Percentiles rank a stretch among this genome's conserved stretches.
These are phyloP conservation scores for Cassiopea andromeda DNA, from an alignment of 30 jellyfish, hydroid and myxozoan genomes.

Conservation along the genomic window DNA sequence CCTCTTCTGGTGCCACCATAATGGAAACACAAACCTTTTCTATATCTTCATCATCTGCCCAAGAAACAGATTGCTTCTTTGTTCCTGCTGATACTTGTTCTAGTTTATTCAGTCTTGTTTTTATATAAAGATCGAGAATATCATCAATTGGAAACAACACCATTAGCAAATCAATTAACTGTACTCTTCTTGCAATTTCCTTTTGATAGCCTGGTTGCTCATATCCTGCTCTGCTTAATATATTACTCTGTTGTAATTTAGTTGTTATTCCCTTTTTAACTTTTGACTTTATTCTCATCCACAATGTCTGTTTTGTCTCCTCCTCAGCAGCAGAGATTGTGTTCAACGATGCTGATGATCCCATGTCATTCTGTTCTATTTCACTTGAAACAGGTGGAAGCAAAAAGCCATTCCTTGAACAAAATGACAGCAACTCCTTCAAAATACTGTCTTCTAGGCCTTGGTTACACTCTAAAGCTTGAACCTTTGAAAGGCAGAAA, in stretches of 20 bases:
- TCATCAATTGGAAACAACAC: slow-evolving; percentile 45
- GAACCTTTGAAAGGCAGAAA: slow-evolving; percentile 46
- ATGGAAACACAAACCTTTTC: slow-evolving; percentile 13
- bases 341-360: slow-evolving; percentile 62
- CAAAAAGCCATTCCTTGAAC: slow-evolving; percentile 70
- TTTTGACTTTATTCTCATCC: slow-evolving; percentile 47
- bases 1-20: not conserved
- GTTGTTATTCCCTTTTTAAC: slow-evolving; percentile 44
- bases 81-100: slow-evolving; percentile 24
- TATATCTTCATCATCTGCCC: slow-evolving; percentile 72
- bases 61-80: slow-evolving; percentile 65
- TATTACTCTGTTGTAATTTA: slow-evolving; percentile 38
- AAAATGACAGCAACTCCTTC: slow-evolving; percentile 65
- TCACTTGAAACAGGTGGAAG: slow-evolving; percentile 72
- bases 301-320: slow-evolving; percentile 38
- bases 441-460: slow-evolving; percentile 82
- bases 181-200: slow-evolving; percentile 53
- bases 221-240: slow-evolving; percentile 12
- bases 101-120: slow-evolving; percentile 32
- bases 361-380: slow-evolving; percentile 17
- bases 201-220: slow-evolving; percentile 55
- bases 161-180: slow-evolving; percentile 50
- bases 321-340: slow-evolving; percentile 44
- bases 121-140: slow-evolving; percentile 49
- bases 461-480: slow-evolving; percentile 77